Evolutionary conservation across 1,140 invertebrate genomes (phyloP).

Genomic region (Drusus annulatus): DNA sequence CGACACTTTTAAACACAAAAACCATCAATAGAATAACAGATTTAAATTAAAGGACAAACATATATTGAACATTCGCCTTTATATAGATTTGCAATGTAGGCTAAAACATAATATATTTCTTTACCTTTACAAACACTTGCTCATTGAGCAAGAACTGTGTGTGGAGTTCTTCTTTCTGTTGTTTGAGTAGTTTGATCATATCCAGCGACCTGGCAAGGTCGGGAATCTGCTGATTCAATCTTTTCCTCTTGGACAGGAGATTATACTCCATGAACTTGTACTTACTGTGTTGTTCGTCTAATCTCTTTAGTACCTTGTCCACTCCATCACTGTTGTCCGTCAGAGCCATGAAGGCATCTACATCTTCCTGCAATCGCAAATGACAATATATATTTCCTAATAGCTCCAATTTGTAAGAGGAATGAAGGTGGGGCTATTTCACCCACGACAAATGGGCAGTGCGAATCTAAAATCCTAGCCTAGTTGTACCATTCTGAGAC

Average conservation of each 20-base stretch:
- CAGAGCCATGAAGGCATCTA: constrained; percentile 91
- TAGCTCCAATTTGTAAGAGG: too few relatives aligned
- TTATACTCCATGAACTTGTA: constrained; percentile 98
- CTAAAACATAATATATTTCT: constrained; percentile 17
- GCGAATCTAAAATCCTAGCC: too few relatives aligned
- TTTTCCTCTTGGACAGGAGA: constrained; percentile 85
- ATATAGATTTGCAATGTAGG: too few relatives aligned
- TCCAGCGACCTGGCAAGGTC: constrained; percentile 93
- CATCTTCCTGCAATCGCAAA: constrained; percentile 92
- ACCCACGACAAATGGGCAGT: too few relatives aligned
- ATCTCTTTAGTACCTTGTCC: constrained; percentile 85
- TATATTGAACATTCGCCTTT: too few relatives aligned
- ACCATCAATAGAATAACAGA: too few relatives aligned
- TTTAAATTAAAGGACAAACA: too few relatives aligned
- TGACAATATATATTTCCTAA: background rate
- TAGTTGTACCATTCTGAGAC: too few relatives aligned
- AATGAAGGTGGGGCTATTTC: too few relatives aligned
- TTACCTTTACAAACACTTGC: constrained; percentile 91
- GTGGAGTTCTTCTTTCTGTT: constrained; percentile 84
- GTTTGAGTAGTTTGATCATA: constrained; percentile 92
- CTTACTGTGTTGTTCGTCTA: constrained; percentile 95
- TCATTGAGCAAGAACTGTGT: constrained; percentile 96
- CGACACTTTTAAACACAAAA: too few relatives aligned
- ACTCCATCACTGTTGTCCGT: constrained; percentile 85
- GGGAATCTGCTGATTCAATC: constrained; percentile 92